Base-by-base conservation (phyloP, 2,797 vertebrate genomes). In the Sebastes aleutianus region DNA sequence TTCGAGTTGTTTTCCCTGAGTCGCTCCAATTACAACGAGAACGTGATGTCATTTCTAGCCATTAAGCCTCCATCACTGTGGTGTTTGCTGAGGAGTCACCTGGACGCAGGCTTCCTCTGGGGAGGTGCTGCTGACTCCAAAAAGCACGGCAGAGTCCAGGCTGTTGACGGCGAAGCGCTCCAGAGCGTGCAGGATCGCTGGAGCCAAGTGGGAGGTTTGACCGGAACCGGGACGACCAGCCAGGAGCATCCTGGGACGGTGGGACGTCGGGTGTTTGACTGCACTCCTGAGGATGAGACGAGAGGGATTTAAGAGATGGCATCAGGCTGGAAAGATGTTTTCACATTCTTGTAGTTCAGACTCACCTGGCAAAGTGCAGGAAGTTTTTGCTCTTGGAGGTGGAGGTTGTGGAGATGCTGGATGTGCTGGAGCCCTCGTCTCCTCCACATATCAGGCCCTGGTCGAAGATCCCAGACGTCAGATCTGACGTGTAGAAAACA, bases 51-150 rank as follows among this genome's bases (percentile, higher is more conserved):
- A 43, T 43, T 43, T 43, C 39, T 43, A 43, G 39, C 39, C 13
- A 43, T 43, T 6, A 43, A 43, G 39, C 39, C 39, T 43, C 39
- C 39, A 39, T 32, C 6, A 0, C 8, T 1, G n/a, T 20, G 27
- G 6, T n/a, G 26, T 67, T 47, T 32, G 20, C 2, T 14, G 43
- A 64, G 8, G 22, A 24, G n/a, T 79, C 65, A 98, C 98, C 97
- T 97, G 96, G 27, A 96, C 95, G 83, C 97, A 98, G 3, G 95
- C 96, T 91, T 99, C 97, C 92, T 98, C 97, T 0, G 97, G 96
- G 4, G 96, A 96, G 1, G 94, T 93, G 64, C 89, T 34, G 80
- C 95, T 96, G 86, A 91, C 87, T 36, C 96, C 95, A 79, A 96
- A 97, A 84, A 98, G 94, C 85, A 95, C 86, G 0, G 97, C 94